Base-by-base conservation (phyloP, 2,888 invertebrate genomes). In the Steromphala cineraria region DNA sequence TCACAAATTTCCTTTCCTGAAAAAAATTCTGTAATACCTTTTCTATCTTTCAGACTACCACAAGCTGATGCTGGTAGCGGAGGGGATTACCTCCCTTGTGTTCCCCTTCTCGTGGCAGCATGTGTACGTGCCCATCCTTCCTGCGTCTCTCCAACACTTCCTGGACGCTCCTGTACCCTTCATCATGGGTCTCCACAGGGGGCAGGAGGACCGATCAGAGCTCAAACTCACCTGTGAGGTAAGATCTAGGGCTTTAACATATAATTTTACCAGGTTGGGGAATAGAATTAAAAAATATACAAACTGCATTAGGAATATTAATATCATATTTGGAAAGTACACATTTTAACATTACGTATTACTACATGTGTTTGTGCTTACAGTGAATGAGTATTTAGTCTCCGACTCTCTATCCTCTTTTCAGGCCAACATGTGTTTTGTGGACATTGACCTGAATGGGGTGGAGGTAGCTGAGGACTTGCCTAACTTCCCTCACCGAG, bases 131-230 rank as follows among this genome's bases (percentile, higher is more conserved):
- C 99, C 99, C 40, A 98, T 99, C 91, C 94, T 99, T 89, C 99
- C 99, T 0, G 97, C 98, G 76, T 93, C 94, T 3, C 88, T 93
- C 56, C 89, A 91, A 15, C 98, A 99, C 93, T 99, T 99, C 94
- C 95, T 99, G 74, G 99, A 99, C 94, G 99, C 99, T 5, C 99
- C 99, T 0, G 99, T 99, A 79, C 99, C 99, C 53, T 99, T 98
- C 94, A 96, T 99, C 83, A 99, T 99, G 99, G 99, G 99, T 91
- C 93, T 96, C 53, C 95, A 95, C 85, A 92, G 93, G 81, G 87
- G 87, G 7, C 83, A 83, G 53, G 89, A 88, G 17, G 90, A 89
- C 67, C 83, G 88, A 8, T 89, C 91, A 10, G 87, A 89, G 78
- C 86, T 91, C 5, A 79, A 82, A 8, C 84, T 91, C 13, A 89